Percentiles rank a stretch among this genome's conserved stretches.
These are phyloP conservation scores for Tromatobia lineatoria DNA, from an alignment of 2,888 invertebrate species.

Conservation along the genomic window DNA sequence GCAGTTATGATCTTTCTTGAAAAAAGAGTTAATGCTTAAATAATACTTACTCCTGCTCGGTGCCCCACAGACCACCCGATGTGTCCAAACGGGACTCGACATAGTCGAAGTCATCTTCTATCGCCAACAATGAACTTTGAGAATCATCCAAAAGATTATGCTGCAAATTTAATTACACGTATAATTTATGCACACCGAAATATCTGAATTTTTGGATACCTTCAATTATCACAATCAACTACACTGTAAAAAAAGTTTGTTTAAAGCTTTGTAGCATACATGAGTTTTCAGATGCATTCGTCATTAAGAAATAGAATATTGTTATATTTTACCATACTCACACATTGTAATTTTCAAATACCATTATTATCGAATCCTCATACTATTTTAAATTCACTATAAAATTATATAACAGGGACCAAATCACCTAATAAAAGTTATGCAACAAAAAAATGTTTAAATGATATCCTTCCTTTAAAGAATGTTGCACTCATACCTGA, in stretches of 20 bases:
- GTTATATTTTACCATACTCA: too few relatives aligned
- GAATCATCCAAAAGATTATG: constrained; percentile 78
- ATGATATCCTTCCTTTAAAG: too few relatives aligned
- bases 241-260: neutral
- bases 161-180: constrained; percentile 60
- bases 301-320: too few relatives aligned
- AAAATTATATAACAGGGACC: too few relatives aligned
- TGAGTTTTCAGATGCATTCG: too few relatives aligned
- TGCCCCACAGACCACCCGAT: constrained; percentile 79
- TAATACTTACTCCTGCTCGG: constrained; percentile 84
- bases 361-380: too few relatives aligned
- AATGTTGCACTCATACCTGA: too few relatives aligned
- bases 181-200: neutral
- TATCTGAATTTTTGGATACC: neutral
- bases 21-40: neutral
- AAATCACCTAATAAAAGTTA: too few relatives aligned
- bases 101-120: constrained; percentile 80
- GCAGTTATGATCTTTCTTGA: neutral
- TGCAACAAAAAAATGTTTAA: too few relatives aligned
- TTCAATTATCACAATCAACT: neutral
- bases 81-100: constrained; percentile 76
- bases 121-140: constrained; percentile 77
- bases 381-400: too few relatives aligned
- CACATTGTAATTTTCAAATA: too few relatives aligned
- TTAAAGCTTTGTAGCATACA: too few relatives aligned